Conservation (phyloP, 2,113 vertebrate genomes). For the Mormoops blainvillei region DNA sequence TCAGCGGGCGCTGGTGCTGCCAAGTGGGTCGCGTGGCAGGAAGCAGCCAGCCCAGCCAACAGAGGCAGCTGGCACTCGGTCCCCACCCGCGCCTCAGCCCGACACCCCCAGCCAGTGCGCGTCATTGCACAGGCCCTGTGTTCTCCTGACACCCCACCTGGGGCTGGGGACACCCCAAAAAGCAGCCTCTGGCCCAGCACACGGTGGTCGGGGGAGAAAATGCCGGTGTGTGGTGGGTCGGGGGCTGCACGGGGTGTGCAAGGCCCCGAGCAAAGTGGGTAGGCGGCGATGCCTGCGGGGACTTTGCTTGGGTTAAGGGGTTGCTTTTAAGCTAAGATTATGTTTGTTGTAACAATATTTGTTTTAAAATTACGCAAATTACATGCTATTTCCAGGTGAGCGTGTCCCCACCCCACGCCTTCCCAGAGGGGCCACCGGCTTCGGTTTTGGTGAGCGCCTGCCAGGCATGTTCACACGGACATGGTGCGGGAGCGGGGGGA, state of each 20-base stretch:
- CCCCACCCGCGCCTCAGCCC: accelerated
- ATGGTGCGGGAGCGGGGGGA: not conserved
- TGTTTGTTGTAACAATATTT: not conserved
- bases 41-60: not conserved
- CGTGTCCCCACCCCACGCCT: accelerated
- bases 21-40: not conserved
- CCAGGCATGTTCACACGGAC: not conserved
- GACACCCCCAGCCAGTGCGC: accelerated
- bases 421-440: not conserved
- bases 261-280: accelerated
- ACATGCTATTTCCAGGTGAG: accelerated
- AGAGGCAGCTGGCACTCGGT: not conserved
- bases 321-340: not conserved
- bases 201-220: accelerated
- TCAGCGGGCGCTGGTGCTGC: not conserved
- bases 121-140: accelerated
- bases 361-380: not conserved
- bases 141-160: accelerated
- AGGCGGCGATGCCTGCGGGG: accelerated
- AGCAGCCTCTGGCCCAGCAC: accelerated
- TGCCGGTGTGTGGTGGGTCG: accelerated
- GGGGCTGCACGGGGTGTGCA: accelerated
- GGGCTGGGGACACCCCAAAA: not conserved
- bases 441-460: accelerated
- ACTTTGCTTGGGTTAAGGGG: not conserved